Evolutionary conservation across 2,113 vertebrate genomes (phyloP).

Genomic region (Marmota monax): DNA sequence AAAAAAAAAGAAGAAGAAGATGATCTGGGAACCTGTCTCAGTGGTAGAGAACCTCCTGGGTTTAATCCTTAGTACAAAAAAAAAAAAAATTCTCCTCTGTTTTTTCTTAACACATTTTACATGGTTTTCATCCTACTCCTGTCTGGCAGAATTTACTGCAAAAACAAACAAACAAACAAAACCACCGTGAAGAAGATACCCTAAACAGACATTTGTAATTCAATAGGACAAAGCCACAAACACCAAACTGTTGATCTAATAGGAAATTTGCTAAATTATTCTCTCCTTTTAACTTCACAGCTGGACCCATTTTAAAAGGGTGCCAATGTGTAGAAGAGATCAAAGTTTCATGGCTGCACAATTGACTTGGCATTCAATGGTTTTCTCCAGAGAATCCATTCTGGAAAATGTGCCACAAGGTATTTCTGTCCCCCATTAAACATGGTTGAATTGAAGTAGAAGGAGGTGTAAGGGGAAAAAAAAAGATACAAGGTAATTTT

Average conservation of each 20-base stretch:
- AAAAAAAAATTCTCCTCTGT: neutral
- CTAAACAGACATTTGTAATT: neutral
- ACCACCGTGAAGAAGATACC: neutral
- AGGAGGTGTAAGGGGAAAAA: neutral
- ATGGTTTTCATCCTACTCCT: neutral
- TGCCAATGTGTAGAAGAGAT: neutral
- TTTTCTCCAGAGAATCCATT: neutral
- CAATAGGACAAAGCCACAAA: neutral
- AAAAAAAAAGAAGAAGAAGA: no score
- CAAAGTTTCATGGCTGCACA: neutral
- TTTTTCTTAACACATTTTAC: neutral
- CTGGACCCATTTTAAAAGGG: neutral
- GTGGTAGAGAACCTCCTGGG: no score
- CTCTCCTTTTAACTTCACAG: conserved; percentile 23
- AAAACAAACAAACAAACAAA: neutral
- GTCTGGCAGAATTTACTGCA: neutral
- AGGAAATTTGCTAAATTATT: neutral
- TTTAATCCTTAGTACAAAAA: no score
- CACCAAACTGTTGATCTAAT: neutral
- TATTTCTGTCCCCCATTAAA: neutral
- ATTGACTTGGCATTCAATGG: no score
- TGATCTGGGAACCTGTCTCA: no score
- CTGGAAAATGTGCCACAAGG: neutral
- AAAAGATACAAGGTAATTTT: neutral
- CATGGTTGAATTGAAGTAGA: neutral